Evolutionary conservation across 37 sponge, comb jelly and placozoan genomes (phyloP).

Genomic region (Beroe forskalii): DNA sequence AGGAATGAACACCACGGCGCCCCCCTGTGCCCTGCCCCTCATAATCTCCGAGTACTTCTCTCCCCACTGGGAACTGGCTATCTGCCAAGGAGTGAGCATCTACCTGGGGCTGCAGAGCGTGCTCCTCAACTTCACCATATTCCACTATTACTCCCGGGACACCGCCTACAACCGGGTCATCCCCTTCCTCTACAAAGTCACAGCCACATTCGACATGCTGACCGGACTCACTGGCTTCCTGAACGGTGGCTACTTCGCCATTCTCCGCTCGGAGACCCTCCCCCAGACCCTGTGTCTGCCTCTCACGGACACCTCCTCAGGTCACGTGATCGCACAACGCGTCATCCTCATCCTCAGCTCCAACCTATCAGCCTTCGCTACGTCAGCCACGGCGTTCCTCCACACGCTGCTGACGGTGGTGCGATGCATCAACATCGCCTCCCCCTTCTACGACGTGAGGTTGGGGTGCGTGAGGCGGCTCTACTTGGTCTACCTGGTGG

Average conservation of each 20-base stretch:
- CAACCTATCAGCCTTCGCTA: not conserved
- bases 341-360: not conserved
- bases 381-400: slow-evolving; percentile 39
- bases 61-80: not conserved
- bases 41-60: not conserved
- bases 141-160: not conserved
- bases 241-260: slow-evolving; percentile 47
- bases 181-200: slow-evolving; percentile 23
- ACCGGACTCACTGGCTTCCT: slow-evolving; percentile 39
- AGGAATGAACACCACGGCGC: not conserved
- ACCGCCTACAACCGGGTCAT: slow-evolving; percentile 2
- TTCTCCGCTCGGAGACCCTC: slow-evolving; percentile 7
- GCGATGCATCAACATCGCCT: slow-evolving; percentile 17
- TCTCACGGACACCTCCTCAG: not conserved
- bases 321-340: not conserved
- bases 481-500: not conserved
- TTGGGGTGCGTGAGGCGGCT: not conserved
- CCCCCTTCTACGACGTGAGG: slow-evolving; percentile 9
- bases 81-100: not conserved
- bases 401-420: slow-evolving; percentile 55
- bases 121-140: slow-evolving; percentile 32
- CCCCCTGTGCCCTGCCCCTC: slow-evolving; percentile 27
- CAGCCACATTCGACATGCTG: slow-evolving; percentile 12
- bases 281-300: not conserved
- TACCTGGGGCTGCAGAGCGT: not conserved